Conservation (phyloP, 2,113 vertebrate genomes). For the Periophthalmodon schlosseri region DNA sequence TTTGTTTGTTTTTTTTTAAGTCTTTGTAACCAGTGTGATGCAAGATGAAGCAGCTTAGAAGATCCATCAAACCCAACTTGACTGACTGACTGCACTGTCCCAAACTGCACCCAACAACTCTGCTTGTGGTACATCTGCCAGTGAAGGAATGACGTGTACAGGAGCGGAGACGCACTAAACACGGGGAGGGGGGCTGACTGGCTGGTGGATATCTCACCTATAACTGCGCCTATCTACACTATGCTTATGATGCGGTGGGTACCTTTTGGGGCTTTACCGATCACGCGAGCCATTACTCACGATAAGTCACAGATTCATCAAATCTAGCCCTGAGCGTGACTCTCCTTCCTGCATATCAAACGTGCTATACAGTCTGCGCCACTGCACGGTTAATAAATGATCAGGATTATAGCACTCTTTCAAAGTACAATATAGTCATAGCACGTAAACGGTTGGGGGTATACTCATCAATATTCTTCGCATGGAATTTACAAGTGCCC, state of each 20-base stretch:
- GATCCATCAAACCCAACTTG: neutral
- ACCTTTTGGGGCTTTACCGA: slow-evolving; percentile 48
- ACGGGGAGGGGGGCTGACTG: neutral
- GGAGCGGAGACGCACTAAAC: slow-evolving; percentile 29
- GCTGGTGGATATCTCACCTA: slow-evolving; percentile 17
- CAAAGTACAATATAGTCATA: slow-evolving; percentile 10
- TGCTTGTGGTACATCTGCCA: slow-evolving; percentile 42
- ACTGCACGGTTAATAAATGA: slow-evolving; percentile 34
- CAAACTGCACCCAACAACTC: slow-evolving; percentile 15
- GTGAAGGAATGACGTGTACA: slow-evolving; percentile 44
- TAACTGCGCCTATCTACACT: slow-evolving; percentile 35
- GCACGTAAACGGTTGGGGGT: slow-evolving; percentile 29
- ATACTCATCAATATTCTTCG: slow-evolving; percentile 48
- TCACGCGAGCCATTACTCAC: slow-evolving; percentile 64
- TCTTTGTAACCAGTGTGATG: neutral
- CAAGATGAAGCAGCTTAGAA: neutral
- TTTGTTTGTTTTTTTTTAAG: neutral
- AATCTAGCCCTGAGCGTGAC: slow-evolving; percentile 36
- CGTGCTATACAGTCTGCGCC: slow-evolving; percentile 27
- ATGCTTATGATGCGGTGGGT: slow-evolving; percentile 53
- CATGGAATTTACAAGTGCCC: slow-evolving; percentile 50
- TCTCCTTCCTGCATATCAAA: slow-evolving; percentile 24
- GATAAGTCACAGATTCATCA: slow-evolving; percentile 51
- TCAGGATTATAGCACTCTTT: slow-evolving; percentile 25
- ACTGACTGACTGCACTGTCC: slow-evolving; percentile 9